Evolutionary conservation across 2,797 vertebrate species (phyloP).

Genomic region (Tenualosa thibaudeaui): DNA sequence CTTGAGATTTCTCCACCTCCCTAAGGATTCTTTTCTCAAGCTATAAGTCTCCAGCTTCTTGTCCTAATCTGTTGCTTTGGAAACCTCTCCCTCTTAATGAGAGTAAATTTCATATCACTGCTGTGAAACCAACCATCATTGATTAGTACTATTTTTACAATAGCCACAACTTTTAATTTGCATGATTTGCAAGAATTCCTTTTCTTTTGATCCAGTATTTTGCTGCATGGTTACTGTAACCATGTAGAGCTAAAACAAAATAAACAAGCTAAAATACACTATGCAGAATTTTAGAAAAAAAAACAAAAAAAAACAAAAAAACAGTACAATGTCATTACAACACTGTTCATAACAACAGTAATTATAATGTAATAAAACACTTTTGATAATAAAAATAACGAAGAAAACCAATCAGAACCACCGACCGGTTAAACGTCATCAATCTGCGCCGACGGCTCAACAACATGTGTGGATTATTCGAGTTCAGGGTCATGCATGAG

Average conservation of each 20-base stretch:
- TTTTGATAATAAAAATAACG: too few species aligned
- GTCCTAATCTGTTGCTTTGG: not conserved
- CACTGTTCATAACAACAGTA: too few species aligned
- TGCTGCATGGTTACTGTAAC: not conserved
- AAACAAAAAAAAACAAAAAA: too few species aligned
- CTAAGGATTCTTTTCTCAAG: too few species aligned
- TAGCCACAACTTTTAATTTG: not conserved
- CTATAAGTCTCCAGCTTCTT: not conserved
- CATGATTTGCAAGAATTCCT: too few species aligned
- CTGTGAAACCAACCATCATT: not conserved
- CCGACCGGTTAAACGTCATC: not conserved
- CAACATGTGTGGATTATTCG: not conserved
- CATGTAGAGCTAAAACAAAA: not conserved
- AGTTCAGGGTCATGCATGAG: not conserved
- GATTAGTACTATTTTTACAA: too few species aligned
- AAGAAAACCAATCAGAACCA: too few species aligned
- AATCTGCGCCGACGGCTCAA: not conserved
- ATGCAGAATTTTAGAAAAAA: too few species aligned
- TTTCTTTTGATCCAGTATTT: not conserved
- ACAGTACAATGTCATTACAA: too few species aligned
- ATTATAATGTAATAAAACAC: too few species aligned
- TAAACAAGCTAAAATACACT: not conserved
- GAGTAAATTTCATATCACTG: too few species aligned
- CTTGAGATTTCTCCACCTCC: too few species aligned
- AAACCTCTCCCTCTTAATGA: not conserved